Evolutionary conservation across 2,888 invertebrate species (phyloP).

Genomic region (Lasioglossum morio): DNA sequence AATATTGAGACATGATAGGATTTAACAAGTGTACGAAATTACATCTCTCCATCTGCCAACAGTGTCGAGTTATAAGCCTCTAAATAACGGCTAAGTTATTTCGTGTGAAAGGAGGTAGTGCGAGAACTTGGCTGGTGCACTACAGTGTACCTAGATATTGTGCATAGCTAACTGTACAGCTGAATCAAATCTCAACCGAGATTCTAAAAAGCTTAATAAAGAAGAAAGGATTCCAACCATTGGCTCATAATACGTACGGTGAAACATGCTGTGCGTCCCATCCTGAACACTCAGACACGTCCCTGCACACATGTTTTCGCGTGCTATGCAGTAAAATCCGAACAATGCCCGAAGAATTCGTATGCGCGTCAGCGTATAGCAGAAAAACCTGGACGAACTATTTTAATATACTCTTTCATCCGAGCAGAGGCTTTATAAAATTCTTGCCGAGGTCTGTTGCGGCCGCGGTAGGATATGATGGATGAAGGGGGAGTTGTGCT

Average conservation of each 20-base stretch:
- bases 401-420: conserved; percentile 34
- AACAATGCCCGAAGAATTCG: conserved; percentile 21
- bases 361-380: background rate
- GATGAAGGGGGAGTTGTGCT: background rate
- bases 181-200: background rate
- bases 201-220: background rate
- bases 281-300: background rate
- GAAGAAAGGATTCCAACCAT: background rate
- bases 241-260: background rate
- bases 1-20: too few relatives aligned
- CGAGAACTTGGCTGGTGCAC: too few relatives aligned
- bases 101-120: too few relatives aligned
- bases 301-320: background rate
- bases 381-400: conserved; percentile 41
- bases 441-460: conserved; percentile 1
- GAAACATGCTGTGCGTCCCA: background rate
- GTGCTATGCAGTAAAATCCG: background rate
- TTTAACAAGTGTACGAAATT: too few relatives aligned
- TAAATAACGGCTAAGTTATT: too few relatives aligned
- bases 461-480: background rate
- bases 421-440: conserved; percentile 23
- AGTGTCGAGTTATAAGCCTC: too few relatives aligned
- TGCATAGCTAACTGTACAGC: background rate
- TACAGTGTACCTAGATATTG: too few relatives aligned
- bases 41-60: too few relatives aligned